Conservation (phyloP, 2,888 invertebrate genomes). For the Lydus trimaculatus region DNA sequence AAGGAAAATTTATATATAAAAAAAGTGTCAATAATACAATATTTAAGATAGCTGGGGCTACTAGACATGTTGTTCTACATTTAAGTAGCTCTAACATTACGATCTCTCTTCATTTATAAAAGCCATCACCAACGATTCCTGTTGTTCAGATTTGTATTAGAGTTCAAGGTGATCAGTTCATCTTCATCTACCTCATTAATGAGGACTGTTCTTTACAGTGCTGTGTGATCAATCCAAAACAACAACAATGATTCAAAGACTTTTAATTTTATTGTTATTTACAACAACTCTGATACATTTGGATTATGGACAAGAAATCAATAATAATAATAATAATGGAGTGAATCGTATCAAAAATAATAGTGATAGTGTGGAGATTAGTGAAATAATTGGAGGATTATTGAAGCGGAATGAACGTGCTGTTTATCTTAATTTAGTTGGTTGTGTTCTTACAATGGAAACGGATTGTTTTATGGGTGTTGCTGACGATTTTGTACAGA, state of each 20-base stretch:
- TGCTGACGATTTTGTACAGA: conserved; percentile 43
- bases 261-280: neutral
- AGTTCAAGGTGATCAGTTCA: conserved; percentile 53
- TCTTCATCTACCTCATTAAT: neutral
- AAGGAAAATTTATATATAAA: neutral
- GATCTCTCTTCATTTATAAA: conserved; percentile 58
- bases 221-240: neutral
- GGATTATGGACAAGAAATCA: neutral
- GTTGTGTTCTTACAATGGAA: conserved; percentile 45
- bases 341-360: neutral
- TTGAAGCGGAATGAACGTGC: conserved; percentile 29
- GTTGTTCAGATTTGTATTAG: conserved; percentile 54
- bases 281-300: neutral
- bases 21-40: neutral
- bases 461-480: conserved; percentile 47
- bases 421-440: conserved; percentile 39
- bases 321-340: neutral
- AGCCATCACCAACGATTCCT: conserved; percentile 45
- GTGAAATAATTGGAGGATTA: neutral
- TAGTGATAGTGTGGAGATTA: neutral
- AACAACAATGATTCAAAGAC: neutral
- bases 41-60: conserved; percentile 2
- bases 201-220: neutral
- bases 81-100: conserved; percentile 44
- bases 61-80: conserved; percentile 55